Evolutionary conservation across 1,140 invertebrate genomes (phyloP), one percentile per base, ranked within the genome.

Genomic region (Bombus balteatus): DNA sequence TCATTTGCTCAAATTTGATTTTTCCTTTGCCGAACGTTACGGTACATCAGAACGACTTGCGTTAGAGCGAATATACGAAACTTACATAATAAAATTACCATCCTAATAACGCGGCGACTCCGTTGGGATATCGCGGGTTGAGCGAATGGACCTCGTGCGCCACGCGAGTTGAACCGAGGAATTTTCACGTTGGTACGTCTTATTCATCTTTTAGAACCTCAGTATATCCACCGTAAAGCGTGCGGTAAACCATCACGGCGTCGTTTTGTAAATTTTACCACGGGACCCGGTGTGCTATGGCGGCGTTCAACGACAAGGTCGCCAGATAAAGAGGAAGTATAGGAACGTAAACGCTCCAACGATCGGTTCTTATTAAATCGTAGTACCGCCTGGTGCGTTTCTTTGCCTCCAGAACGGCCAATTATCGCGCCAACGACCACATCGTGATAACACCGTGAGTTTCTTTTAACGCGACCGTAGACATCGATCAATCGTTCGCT

Each of bases 361-460:
- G 32, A 34, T 32, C 47, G 18, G 6, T 53, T 25, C 41, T 74
- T 53, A 22, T 75, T 39, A n/a, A 53, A 25, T 34, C 73, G 32
- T 18, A 18, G 32, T 34, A 43, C 25, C 32, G 32, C 13, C 18
- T 28, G 34, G 9, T 0, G 68, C 68, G 68, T 70, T 39, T 5
- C 70, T 41, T 41, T 10, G 70, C 9, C 34, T 8, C 68, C 18
- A 18, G 34, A 1, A 39, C 18, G 18, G 15, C 9, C 39, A 72
- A 72, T 72, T 72, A 72, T 71, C 70, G 70, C 70, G 37, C 5
- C 12, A 8, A n/a, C 39, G 70, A 41, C 41, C 70, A 76, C 34
- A 59, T 28, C 34, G 22, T 13, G 34, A n/a, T 25, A 59, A 18
- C 73, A n/a, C 34, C 39, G 28, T 41, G 13, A 9, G 32, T 37